Conservation (phyloP, 2,888 invertebrate genomes). For the Pemphredon lugubris region DNA sequence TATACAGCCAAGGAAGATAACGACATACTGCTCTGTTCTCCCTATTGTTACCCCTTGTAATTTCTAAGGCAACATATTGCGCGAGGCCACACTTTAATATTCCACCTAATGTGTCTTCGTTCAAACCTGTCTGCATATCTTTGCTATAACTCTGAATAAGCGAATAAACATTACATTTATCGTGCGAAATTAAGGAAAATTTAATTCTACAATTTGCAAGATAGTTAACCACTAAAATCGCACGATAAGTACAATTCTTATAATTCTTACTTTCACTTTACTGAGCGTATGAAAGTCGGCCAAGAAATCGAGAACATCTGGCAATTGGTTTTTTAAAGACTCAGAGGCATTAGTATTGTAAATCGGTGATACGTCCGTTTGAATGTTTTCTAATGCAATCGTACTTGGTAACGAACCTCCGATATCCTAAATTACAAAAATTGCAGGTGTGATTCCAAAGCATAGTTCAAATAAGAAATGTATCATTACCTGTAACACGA, state of each 20-base stretch:
- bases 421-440: constrained; percentile 86
- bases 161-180: constrained; percentile 9
- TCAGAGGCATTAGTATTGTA: constrained; percentile 95
- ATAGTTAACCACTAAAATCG: too few species aligned
- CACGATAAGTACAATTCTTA: too few species aligned
- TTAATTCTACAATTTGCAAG: too few species aligned
- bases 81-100: constrained; percentile 97
- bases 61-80: constrained; percentile 95
- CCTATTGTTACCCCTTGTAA: constrained; percentile 92
- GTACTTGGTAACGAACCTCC: constrained; percentile 93
- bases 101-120: constrained; percentile 98
- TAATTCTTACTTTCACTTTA: constrained; percentile 92
- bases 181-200: neutral
- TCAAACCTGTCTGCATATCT: constrained; percentile 88
- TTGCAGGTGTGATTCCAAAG: neutral
- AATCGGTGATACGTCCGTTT: constrained; percentile 81
- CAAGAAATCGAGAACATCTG: constrained; percentile 96
- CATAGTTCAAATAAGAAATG: neutral
- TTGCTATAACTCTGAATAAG: constrained; percentile 86
- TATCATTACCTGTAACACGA: constrained; percentile 88
- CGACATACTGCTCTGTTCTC: constrained; percentile 91
- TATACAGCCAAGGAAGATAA: constrained; percentile 95
- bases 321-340: constrained; percentile 94
- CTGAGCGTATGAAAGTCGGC: constrained; percentile 97
- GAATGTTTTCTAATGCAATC: constrained; percentile 84